These are phyloP conservation scores for Otus sunia DNA, from an alignment of 2,113 vertebrate genomes.

Conservation along the genomic window DNA sequence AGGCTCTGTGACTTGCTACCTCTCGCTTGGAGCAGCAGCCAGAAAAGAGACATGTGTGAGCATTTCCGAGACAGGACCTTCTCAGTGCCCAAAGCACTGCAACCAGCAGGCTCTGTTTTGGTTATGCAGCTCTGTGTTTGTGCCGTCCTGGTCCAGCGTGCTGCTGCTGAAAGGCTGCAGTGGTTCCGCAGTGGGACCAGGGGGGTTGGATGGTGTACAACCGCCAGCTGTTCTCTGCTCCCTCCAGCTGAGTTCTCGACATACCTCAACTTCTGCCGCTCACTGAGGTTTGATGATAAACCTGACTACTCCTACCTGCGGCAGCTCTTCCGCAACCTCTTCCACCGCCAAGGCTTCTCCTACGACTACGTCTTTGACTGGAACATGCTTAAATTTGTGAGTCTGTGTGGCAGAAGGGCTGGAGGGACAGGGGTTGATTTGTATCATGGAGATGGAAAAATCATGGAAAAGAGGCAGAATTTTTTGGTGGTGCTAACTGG, in stretches of 20 bases:
- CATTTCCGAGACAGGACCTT: not conserved
- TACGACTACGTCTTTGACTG: conserved; percentile 97
- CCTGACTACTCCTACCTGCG: conserved; percentile 96
- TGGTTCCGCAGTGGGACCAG: not conserved
- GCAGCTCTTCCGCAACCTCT: conserved; percentile 96
- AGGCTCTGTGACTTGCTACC: not conserved
- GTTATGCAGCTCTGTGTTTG: not conserved
- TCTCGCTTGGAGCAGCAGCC: not conserved
- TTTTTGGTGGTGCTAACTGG: not conserved
- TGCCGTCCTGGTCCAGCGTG: not conserved
- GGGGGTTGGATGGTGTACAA: not conserved
- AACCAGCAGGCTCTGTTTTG: not conserved
- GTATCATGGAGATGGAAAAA: not conserved
- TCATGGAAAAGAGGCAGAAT: not conserved
- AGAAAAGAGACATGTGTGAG: not conserved
- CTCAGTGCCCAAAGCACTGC: not conserved
- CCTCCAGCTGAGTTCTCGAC: conserved; percentile 91
- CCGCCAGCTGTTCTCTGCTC: not conserved
- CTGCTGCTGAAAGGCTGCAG: not conserved
- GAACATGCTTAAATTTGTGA: conserved; percentile 99
- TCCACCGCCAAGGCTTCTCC: conserved; percentile 96
- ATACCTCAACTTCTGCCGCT: conserved; percentile 98
- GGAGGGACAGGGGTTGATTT: not conserved
- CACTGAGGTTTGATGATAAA: conserved; percentile 97
- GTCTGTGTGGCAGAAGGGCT: conserved; percentile 52